Evolutionary conservation across 2,113 vertebrate genomes (phyloP).

Genomic region (Python bivittatus): DNA sequence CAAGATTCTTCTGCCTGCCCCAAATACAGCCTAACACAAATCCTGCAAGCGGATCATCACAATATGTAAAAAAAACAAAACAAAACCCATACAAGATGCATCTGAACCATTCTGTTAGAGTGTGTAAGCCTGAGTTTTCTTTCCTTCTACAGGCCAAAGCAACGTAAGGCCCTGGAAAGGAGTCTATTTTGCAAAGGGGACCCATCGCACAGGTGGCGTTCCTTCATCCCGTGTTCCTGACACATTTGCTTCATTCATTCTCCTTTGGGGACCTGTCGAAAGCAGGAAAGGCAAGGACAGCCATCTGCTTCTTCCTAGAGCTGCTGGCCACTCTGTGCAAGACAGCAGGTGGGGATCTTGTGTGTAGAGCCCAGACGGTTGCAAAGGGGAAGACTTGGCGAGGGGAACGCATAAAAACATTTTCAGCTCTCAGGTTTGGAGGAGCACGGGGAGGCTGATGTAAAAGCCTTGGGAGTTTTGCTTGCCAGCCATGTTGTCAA

Average conservation of each 20-base stretch:
- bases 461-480: background rate
- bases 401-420: rapidly evolving
- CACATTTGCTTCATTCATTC: background rate
- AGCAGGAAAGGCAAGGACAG: rapidly evolving
- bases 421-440: conserved; percentile 14
- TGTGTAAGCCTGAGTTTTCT: background rate
- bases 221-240: background rate
- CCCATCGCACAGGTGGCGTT: background rate
- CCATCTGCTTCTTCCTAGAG: background rate
- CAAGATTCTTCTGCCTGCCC: too few relatives aligned
- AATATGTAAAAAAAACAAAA: too few relatives aligned
- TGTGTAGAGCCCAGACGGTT: rapidly evolving
- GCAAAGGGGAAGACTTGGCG: background rate
- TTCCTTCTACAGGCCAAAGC: background rate
- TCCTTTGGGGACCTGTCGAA: background rate
- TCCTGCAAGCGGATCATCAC: too few relatives aligned
- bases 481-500: conserved; percentile 24
- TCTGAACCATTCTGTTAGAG: background rate
- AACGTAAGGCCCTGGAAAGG: background rate
- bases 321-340: rapidly evolving
- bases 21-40: too few relatives aligned
- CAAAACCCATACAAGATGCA: background rate
- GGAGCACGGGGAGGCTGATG: background rate
- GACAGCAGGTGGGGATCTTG: background rate
- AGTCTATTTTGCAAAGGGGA: background rate